Conservation (phyloP, 2,113 vertebrate genomes). For the Larimichthys polyactis region DNA sequence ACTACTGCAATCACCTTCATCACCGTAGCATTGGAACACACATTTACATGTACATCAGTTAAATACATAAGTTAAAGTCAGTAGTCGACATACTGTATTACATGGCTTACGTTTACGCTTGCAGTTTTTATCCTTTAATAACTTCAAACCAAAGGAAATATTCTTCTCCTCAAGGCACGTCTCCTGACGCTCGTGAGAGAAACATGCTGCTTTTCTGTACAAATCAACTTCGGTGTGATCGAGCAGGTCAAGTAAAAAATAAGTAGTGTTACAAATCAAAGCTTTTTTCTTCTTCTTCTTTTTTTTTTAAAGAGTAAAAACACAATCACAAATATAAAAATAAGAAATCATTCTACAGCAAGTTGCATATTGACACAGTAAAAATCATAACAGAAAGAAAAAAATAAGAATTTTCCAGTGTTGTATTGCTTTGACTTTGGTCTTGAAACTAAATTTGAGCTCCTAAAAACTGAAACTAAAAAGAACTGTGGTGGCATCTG, state of each 20-base stretch:
- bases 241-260: constrained; percentile 55
- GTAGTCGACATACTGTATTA: constrained; percentile 37
- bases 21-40: constrained; percentile 29
- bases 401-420: constrained; percentile 63
- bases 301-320: constrained; percentile 23
- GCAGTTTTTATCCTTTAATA: neutral
- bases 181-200: constrained; percentile 44
- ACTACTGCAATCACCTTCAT: constrained; percentile 30
- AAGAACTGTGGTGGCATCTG: neutral
- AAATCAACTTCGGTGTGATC: constrained; percentile 22
- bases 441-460: constrained; percentile 9
- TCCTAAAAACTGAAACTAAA: neutral
- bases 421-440: constrained; percentile 77
- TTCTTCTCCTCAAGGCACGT: constrained; percentile 54
- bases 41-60: constrained; percentile 60
- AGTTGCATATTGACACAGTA: constrained; percentile 73
- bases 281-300: neutral
- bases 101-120: constrained; percentile 44
- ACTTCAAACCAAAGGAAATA: constrained; percentile 1
- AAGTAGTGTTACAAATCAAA: constrained; percentile 57
- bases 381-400: constrained; percentile 69
- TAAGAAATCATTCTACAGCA: constrained; percentile 39
- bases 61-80: constrained; percentile 75
- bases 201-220: constrained; percentile 35
- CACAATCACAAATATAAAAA: constrained; percentile 58